Evolutionary conservation across 2,888 invertebrate genomes (phyloP).

Genomic region (Charanyca ferruginea): DNA sequence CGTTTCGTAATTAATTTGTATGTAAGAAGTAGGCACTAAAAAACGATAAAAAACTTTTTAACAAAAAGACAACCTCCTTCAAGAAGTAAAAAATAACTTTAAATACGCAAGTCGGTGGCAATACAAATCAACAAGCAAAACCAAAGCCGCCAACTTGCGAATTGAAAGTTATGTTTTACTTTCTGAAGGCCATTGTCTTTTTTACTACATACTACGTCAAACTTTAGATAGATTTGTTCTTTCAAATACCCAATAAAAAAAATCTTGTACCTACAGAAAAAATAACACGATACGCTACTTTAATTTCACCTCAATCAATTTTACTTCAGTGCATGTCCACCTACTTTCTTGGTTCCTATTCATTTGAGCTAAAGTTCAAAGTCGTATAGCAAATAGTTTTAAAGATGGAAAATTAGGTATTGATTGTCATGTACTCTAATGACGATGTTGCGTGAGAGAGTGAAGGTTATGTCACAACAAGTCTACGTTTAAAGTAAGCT

Average conservation of each 20-base stretch:
- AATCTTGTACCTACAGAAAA: constrained; percentile 18
- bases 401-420: constrained; percentile 51
- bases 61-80: too few relatives aligned
- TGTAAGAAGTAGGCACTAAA: too few relatives aligned
- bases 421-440: constrained; percentile 59
- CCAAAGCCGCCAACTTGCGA: too few relatives aligned
- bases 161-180: too few relatives aligned
- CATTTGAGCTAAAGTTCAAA: constrained; percentile 27
- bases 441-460: constrained; percentile 63
- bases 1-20: too few relatives aligned
- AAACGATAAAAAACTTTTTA: too few relatives aligned
- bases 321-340: neutral
- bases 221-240: constrained; percentile 10
- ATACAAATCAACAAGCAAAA: too few relatives aligned
- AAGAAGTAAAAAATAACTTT: too few relatives aligned
- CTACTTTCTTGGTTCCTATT: constrained; percentile 7
- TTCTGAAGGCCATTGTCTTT: too few relatives aligned
- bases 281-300: constrained; percentile 33
- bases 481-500: constrained; percentile 32
- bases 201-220: neutral
- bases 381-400: constrained; percentile 40
- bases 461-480: constrained; percentile 51
- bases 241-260: constrained; percentile 8
- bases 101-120: too few relatives aligned
- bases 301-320: constrained; percentile 25